Evolutionary conservation across 1,140 invertebrate species (phyloP), one percentile per base, ranked within the genome.

Genomic region (Panagrolaimus sp.): DNA sequence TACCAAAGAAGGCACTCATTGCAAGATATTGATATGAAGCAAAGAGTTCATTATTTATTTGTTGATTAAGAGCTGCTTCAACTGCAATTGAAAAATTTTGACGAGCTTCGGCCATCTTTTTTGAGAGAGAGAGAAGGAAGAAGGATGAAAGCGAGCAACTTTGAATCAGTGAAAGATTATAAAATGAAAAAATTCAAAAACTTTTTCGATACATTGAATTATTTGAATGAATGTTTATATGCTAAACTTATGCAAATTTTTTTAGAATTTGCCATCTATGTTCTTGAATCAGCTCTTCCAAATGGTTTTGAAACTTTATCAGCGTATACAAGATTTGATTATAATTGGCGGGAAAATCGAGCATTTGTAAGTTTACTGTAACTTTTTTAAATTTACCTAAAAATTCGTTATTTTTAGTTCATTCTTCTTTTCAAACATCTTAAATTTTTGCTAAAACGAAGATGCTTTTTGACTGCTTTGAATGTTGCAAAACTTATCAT

Each of bases 41-140:
- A 74, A 89, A 88, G 3, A 94, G 83, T 84, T 94, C 91, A 87
- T 91, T 85, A 84, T 93, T 92, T 75, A 94, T 93, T 84, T 94
- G 91, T 67, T 89, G 88, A 82, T 94, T 93, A 43, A 94, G 86
- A 6, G 55, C 75, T 38, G 86, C 86, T 84, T 93, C 91, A 77
- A 88, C 89, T 69, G 90, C 90, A 46, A 86, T 80, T 70, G 89
- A 87, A 83, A 88, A 93, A 85, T 91, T 92, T 84, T 93, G 90
- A 44, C 90, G 86, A 67, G 69, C 26, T 8, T 68, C 32, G 65
- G 58, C 58, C 17, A 64, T 21, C 58, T 24, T 17, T 14, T n/a
- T 17, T 14, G 10, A 47, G 2, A 24, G 45, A 2, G 12, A 21
- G 38, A n/a, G 21, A 17, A 2, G 4, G 38, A 65, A 12, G 67